Evolutionary conservation across 2,888 invertebrate species (phyloP).

Genomic region (Acanthosepion pharaonis): DNA sequence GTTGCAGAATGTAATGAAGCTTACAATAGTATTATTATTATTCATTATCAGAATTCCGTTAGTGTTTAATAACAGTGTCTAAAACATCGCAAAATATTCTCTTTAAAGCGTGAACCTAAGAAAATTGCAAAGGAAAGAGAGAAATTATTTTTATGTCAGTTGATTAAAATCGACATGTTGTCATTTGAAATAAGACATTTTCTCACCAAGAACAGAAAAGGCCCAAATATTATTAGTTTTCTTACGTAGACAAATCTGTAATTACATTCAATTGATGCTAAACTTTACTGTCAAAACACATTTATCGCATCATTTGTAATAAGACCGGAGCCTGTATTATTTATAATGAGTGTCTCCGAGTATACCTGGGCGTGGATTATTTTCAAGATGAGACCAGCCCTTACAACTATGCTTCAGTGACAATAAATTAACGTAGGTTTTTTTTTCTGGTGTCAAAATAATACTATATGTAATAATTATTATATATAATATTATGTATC

Average conservation of each 20-base stretch:
- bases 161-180: not conserved
- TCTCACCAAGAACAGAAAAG: not conserved
- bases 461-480: too few relatives aligned
- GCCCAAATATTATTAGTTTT: not conserved
- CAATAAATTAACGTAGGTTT: too few relatives aligned
- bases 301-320: not conserved
- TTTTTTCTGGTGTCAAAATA: too few relatives aligned
- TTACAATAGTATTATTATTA: too few relatives aligned
- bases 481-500: too few relatives aligned
- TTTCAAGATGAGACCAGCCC: not conserved
- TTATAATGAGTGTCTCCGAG: not conserved
- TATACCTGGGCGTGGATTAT: not conserved
- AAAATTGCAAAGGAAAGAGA: not conserved
- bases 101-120: not conserved
- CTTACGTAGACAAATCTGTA: not conserved
- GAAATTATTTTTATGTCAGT: not conserved
- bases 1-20: too few relatives aligned
- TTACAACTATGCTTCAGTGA: not conserved
- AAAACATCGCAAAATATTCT: not conserved
- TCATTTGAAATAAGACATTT: not conserved
- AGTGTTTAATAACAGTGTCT: not conserved
- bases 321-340: too few relatives aligned
- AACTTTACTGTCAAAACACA: not conserved
- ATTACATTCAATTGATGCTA: not conserved
- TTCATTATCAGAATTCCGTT: too few relatives aligned